phyloP scores from a whole-genome alignment of 1,140 invertebrate species.

The Berghia stephanieae region DNA sequence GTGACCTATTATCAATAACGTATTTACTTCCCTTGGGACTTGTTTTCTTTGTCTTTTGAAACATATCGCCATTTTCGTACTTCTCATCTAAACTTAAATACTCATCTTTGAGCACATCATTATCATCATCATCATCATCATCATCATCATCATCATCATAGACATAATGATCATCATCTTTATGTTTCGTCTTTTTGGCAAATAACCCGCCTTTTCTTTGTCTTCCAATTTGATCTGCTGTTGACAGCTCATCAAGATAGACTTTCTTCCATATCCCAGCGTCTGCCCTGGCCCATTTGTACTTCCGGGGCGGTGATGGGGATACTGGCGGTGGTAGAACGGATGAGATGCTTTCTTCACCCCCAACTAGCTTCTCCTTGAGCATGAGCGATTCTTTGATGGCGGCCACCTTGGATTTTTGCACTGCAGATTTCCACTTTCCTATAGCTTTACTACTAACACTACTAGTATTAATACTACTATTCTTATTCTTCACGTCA shows the following conservation, averaged over 20 bases:
- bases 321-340: constrained; percentile 25
- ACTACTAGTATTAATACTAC: too few relatives aligned
- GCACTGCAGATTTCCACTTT: constrained; percentile 33
- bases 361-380: not conserved
- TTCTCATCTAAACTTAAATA: too few relatives aligned
- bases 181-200: not conserved
- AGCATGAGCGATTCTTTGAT: constrained; percentile 24
- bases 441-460: not conserved
- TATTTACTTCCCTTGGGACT: too few relatives aligned
- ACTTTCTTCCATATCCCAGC: constrained; percentile 36
- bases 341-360: not conserved
- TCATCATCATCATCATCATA: not conserved
- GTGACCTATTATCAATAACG: too few relatives aligned
- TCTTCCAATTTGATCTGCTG: not conserved
- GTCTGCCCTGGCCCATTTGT: constrained; percentile 34
- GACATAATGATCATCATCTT: not conserved
- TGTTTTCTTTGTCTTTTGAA: too few relatives aligned
- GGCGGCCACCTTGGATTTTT: constrained; percentile 24
- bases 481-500: too few relatives aligned
- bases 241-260: constrained; percentile 23
- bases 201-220: not conserved
- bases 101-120: not conserved
- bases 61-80: too few relatives aligned
- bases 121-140: not conserved
- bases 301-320: constrained; percentile 33